Base-by-base conservation (phyloP, 2,113 vertebrate species). In the Gasterosteus aculeatus region DNA sequence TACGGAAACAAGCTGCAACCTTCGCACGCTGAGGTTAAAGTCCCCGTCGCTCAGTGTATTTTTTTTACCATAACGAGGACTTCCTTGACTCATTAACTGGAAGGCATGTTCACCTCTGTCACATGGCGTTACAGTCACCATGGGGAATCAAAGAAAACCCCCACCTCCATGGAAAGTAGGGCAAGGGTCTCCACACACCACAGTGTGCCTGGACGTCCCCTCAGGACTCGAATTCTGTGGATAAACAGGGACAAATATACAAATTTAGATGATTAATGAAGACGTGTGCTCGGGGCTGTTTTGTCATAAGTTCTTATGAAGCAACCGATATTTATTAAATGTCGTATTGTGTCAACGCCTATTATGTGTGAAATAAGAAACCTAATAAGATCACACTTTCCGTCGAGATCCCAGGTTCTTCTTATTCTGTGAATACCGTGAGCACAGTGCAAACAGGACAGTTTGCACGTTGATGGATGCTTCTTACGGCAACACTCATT, bases 101-200 rank as follows among this genome's bases (percentile, higher is more conserved):
- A 72, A 72, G 44, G 16, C 64, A 64, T 82, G 84, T 89, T 85
- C 89, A 81, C 82, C 42, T 83, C 85, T 89, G 91, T 92, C 91
- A 87, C 78, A 87, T 82, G 72, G 42, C 42, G 72, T 91, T 85
- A 81, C 9, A 49, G 62, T 90, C 88, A 88, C 67, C 41, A 59
- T 7, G 38, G 62, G 19, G 47, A 78, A 61, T 79, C 76, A 65
- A 56, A 69, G 29, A n/a, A 60, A 54, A 10, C 31, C 54, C 59
- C n/a, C 22, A 0, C 59, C 46, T 58, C 39, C 14, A 18, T 12
- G 54, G 15, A 31, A 70, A 18, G 63, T 5, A 72, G 72, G 67
- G 19, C 22, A 71, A 49, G 57, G 41, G 53, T 71, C 67, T 38
- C 70, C 18, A 15, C 54, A 65, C 74, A 69, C 29, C 61, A 29